phyloP scores from a whole-genome alignment of 2,888 invertebrate genomes.

The Tryphoninae sp. region DNA sequence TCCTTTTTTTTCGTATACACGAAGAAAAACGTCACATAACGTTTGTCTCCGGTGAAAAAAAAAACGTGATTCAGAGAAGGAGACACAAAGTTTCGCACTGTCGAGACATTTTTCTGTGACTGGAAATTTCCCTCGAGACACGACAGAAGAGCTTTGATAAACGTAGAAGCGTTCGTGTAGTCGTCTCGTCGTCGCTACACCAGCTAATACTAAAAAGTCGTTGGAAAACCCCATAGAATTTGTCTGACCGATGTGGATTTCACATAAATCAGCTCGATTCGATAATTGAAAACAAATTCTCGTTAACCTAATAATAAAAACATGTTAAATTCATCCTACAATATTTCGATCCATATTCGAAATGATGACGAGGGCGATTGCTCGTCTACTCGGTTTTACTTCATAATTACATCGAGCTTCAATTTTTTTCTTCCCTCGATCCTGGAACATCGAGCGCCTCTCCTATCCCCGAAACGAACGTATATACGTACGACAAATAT shows the following conservation, averaged over 20 bases:
- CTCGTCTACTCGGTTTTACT: conserved; percentile 39
- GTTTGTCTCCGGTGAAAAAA: conserved; percentile 7
- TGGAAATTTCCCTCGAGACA: conserved; percentile 74
- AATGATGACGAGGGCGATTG: not conserved
- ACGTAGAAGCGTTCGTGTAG: conserved; percentile 13
- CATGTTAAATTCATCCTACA: not conserved
- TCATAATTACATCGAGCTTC: conserved; percentile 58
- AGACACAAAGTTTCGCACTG: conserved; percentile 45
- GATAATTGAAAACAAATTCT: not conserved
- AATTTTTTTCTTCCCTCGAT: conserved; percentile 9
- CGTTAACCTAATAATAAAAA: no score
- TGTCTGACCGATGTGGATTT: conserved; percentile 2
- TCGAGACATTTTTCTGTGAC: conserved; percentile 65
- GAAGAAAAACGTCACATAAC: conserved; percentile 14
- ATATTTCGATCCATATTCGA: conserved; percentile 4
- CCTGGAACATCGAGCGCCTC: not conserved
- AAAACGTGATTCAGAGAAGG: not conserved
- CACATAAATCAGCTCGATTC: conserved; percentile 8
- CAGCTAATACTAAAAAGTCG: conserved; percentile 4
- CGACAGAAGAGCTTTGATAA: conserved; percentile 43
- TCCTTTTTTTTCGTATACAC: not conserved
- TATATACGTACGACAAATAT: conserved; percentile 4
- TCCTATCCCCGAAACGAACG: conserved; percentile 3
- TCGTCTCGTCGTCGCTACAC: conserved; percentile 23
- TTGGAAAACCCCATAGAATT: conserved; percentile 28